Evolutionary conservation across 2,888 invertebrate species (phyloP), one percentile per base, ranked within the genome.

Genomic region (Drosophila setosimentum): DNA sequence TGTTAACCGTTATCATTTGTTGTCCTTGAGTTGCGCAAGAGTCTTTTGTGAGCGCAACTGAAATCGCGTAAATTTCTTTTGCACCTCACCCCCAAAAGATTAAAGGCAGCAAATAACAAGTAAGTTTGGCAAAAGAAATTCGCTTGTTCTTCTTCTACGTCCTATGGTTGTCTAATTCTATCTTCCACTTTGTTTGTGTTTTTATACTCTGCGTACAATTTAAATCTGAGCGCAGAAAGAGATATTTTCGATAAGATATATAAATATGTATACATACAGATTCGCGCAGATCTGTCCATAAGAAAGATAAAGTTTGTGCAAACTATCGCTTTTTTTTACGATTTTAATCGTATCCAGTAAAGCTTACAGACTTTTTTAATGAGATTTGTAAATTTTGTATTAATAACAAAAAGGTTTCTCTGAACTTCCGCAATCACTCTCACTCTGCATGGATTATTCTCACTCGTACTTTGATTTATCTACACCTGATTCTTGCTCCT

Each of bases 1-100:
- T 78, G 82, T 77, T 80, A 89, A 84, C 85, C 87, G 87, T 89
- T 90, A 89, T 87, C 87, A 89, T 90, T 90, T 87, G 90, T 89
- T 87, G 90, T 87, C 87, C 87, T 89, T 90, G 87, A 89, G 89
- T 80, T 69, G 86, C 55, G 71, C 73, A 73, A 76, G 64, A 71
- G 61, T 71, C 72, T 71, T 73, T 69, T 84, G 73, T 73, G 75
- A 58, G 76, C 70, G 72, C 55, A 68, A 67, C 83, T 67, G 73
- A 76, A 87, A 78, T 73, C 90, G 89, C 87, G 87, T 81, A 81
- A 83, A 88, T 90, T 86, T 87, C 49, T 62, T 40, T 32, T 11
- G 33, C 32, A 13, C 33, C 21, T 32, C 11, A 0, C 18, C 21
- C 30, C 7, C 61, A 63, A 68, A 83, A 89, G 89, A 90, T 90